Conservation (phyloP, 2,113 vertebrate genomes). For the Glareola pratincola region DNA sequence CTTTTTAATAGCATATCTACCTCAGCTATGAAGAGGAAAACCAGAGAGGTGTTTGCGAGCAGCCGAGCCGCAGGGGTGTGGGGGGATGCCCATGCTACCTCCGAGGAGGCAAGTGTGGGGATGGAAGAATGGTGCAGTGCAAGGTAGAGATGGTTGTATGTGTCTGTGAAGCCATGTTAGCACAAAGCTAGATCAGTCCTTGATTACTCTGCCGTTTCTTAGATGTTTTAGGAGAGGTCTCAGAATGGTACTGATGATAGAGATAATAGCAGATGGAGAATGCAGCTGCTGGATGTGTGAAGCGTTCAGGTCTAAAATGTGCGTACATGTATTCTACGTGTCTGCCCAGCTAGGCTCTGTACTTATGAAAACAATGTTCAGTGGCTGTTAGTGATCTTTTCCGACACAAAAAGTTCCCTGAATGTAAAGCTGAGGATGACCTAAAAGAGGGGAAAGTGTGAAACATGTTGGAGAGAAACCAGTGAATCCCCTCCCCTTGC, state of each 20-base stretch:
- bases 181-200: background rate
- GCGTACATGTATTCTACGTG: fast-evolving
- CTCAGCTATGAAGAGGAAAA: background rate
- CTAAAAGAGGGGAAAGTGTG: background rate
- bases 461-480: background rate
- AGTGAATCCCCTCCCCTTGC: background rate
- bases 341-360: background rate
- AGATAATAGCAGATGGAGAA: background rate
- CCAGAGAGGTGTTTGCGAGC: background rate
- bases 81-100: background rate
- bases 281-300: constrained; percentile 9
- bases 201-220: background rate
- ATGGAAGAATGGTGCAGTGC: background rate
- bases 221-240: background rate
- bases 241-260: background rate
- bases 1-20: background rate
- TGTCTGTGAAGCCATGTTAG: background rate
- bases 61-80: background rate
- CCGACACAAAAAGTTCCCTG: background rate
- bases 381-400: background rate
- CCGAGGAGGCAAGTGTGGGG: background rate
- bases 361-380: background rate
- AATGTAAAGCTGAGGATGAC: background rate
- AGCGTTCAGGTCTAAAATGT: background rate
- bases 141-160: background rate